Evolutionary conservation across 1,140 invertebrate genomes (phyloP).

Genomic region (Zaprionus davidi): DNA sequence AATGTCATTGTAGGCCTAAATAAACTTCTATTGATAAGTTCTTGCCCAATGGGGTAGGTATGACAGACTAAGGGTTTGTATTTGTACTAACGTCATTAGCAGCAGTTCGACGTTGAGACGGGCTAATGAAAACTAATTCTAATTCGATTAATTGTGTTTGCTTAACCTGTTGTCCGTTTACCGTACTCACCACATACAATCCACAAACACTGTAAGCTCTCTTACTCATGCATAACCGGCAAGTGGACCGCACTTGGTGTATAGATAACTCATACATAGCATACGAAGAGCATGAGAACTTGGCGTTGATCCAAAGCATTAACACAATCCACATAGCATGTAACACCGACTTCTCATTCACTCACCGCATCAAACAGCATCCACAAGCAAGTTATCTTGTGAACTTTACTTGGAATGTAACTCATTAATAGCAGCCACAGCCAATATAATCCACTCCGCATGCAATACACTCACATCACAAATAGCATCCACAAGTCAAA

Average conservation of each 20-base stretch:
- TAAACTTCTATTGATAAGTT: conserved; percentile 36
- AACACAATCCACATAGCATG: background rate
- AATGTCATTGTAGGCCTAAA: conserved; percentile 52
- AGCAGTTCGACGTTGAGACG: background rate
- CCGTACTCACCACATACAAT: background rate
- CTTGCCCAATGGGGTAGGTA: conserved; percentile 28
- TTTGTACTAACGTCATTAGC: conserved; percentile 58
- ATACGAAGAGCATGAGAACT: background rate
- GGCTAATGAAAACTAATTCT: conserved; percentile 21
- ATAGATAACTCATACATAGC: background rate
- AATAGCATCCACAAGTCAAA: conserved; percentile 2
- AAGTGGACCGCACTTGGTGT: background rate
- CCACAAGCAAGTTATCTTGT: background rate
- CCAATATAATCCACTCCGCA: background rate
- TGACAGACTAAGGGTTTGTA: conserved; percentile 19
- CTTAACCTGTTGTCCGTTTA: conserved; percentile 14
- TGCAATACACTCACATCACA: background rate
- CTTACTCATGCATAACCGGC: background rate
- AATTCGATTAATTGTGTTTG: conserved; percentile 45
- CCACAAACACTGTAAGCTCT: background rate
- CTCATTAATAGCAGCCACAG: background rate
- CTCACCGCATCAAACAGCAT: background rate
- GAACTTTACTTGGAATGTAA: background rate
- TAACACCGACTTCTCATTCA: background rate
- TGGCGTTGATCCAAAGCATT: too few species aligned